Evolutionary conservation across 2,113 vertebrate genomes (phyloP), one percentile per base, ranked within the genome.

Genomic region (Sylvietta virens): DNA sequence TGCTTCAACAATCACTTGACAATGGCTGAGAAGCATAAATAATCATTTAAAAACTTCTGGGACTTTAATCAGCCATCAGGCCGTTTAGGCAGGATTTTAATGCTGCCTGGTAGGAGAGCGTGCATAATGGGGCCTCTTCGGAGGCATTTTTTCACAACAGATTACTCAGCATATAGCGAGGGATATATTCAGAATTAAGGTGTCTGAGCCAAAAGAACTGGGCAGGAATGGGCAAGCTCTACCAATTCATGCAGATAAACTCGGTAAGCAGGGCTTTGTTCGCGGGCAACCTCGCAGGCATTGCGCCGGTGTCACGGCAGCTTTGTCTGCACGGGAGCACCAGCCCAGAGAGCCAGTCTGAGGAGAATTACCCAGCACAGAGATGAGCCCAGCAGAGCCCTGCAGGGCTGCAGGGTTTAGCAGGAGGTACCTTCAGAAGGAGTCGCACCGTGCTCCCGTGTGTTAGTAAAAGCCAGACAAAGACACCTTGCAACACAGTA

Each of bases 81-180:
- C 81, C 3, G 1, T 93, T 92, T 82, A 89, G 82, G 66, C 82
- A 94, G 91, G 85, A 86, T 95, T 95, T 92, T 83, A 81, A 30
- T 57, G 80, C 77, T 96, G 72, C 95, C 91, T 95, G 67, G 82
- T 94, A 95, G 94, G 88, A 95, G 64, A 89, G 65, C 20, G 2
- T 93, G 76, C 85, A 72, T 88, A 93, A 94, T 93, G 72, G 86
- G 90, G 78, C 92, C 77, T 90, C 88, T 94, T 95, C 2, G 4
- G 82, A 96, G 90, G 91, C 81, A 72, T 81, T 97, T 95, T 95
- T 86, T 74, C 88, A 62, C 95, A 96, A 77, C 74, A 94, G 90
- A 93, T 97, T 92, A 97, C 89, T 96, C 96, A 95, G 94, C 89
- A 93, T 92, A 86, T 82, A 95, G 90, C 85, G 15, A 82, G 86